Evolutionary conservation across 1,140 invertebrate genomes (phyloP), one percentile per base, ranked within the genome.

Genomic region (Euborellia annulipes): DNA sequence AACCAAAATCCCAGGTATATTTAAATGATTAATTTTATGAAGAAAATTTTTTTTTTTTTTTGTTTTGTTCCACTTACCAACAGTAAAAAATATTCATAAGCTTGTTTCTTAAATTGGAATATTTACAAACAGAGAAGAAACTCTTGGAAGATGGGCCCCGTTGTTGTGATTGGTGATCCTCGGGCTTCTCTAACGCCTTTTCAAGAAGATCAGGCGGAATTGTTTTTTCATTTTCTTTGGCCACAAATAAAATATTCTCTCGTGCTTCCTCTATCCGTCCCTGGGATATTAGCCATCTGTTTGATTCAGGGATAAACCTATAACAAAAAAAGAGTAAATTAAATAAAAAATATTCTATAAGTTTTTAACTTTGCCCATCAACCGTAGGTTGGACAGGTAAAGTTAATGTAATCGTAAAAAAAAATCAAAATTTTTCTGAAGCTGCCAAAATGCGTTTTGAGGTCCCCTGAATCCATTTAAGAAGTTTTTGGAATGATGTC

Each of bases 271-370:
- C 70, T 13, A 69, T 63, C 21, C 76, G 69, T n/a, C 78, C 79
- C 60, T 85, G 82, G 2, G 78, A 76, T 18, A 88, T 58, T 13
- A 88, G 59, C 85, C 85, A 89, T 49, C 85, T 69, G 1, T 78
- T 76, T 3, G 83, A 87, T 61, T 88, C 85, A 2, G 85, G 85
- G 57, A 86, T 78, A 50, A 86, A 78, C 73, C 74, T 77, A 16
- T 45, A 46, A 47, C n/a, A n/a, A n/a, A n/a, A n/a, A n/a, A n/a
- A n/a, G n/a, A n/a, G n/a, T n/a, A n/a, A n/a, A n/a, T n/a, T n/a
- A n/a, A n/a, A n/a, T n/a, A n/a, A n/a, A n/a, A n/a, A n/a, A n/a
- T n/a, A n/a, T n/a, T n/a, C n/a, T n/a, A n/a, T n/a, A n/a, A n/a
- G n/a, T n/a, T n/a, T n/a, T n/a, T n/a, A 34, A 34, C n/a, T n/a